phyloP scores from a whole-genome alignment of 2,113 vertebrate genomes.

The Rhodinocichla rosea region DNA sequence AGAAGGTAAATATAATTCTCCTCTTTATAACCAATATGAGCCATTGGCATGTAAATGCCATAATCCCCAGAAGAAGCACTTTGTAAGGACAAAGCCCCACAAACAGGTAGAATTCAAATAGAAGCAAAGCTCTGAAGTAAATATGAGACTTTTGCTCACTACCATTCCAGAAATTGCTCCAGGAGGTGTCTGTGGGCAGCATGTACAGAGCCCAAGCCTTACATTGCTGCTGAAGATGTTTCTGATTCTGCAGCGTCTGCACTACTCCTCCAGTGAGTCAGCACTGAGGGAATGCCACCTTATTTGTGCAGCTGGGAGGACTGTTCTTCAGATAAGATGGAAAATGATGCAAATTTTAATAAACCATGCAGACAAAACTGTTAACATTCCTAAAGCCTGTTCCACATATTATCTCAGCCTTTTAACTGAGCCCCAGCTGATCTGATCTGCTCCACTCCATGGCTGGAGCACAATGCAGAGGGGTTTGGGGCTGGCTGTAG shows the following conservation, averaged over 20 bases:
- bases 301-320: neutral
- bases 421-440: neutral
- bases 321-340: neutral
- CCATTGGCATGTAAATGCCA: neutral
- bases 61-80: neutral
- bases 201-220: neutral
- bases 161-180: neutral
- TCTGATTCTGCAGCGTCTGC: neutral
- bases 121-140: neutral
- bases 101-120: neutral
- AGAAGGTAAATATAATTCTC: neutral
- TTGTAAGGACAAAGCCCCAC: neutral
- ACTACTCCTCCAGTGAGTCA: neutral
- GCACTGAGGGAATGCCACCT: neutral
- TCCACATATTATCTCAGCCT: neutral
- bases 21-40: neutral
- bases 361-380: neutral
- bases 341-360: constrained; percentile 17
- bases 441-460: neutral
- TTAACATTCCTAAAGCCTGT: neutral
- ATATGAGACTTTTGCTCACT: neutral
- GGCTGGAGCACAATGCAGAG: neutral
- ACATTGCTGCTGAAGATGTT: neutral
- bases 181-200: neutral
- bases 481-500: neutral